phyloP scores from a whole-genome alignment of 2,113 vertebrate genomes.

The Mirounga angustirostris region DNA sequence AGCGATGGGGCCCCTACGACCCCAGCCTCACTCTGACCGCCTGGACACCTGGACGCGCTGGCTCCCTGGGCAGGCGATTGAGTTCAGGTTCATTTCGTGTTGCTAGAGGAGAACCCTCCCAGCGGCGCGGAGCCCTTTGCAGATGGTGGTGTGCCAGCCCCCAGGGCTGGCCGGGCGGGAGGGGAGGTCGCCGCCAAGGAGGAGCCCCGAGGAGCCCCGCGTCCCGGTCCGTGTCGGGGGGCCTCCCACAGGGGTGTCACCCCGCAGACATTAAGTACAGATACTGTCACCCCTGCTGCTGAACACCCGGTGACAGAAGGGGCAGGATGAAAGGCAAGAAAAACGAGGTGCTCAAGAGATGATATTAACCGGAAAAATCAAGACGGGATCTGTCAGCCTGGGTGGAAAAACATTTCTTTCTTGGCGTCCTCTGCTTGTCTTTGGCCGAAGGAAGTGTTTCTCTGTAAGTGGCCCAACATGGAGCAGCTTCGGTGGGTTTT shows the following conservation, averaged over 20 bases:
- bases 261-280: accelerated
- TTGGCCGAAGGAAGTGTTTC: too few species aligned
- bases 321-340: background rate
- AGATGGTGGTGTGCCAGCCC: background rate
- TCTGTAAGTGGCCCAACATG: background rate
- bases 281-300: background rate
- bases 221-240: background rate
- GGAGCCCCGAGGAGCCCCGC: accelerated
- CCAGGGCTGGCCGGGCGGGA: background rate
- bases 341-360: background rate
- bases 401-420: background rate
- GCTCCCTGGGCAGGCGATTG: background rate
- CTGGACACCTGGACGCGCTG: accelerated
- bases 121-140: background rate
- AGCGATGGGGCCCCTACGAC: accelerated
- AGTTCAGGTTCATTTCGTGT: background rate
- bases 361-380: background rate
- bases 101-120: background rate
- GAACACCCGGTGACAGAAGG: background rate
- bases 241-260: accelerated
- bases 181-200: background rate
- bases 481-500: background rate
- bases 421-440: background rate
- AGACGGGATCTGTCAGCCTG: background rate
- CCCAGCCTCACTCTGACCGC: accelerated